Evolutionary conservation across 2,888 invertebrate species (phyloP), one percentile per base, ranked within the genome.

Genomic region (Drosophila kuntzei): DNA sequence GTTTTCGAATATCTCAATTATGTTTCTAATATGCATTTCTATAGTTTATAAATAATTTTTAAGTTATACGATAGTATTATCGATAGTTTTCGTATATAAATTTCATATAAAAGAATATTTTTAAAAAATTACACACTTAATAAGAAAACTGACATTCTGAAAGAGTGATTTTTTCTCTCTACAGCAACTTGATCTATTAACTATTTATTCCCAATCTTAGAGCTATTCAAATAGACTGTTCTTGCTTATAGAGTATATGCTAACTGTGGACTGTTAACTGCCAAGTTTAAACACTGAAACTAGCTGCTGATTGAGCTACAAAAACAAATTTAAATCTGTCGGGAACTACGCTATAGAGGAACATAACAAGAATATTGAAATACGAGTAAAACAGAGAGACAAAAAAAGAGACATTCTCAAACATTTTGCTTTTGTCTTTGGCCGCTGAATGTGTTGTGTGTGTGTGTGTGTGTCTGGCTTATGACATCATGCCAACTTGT

Each of bases 401-500:
- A 34, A 6, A 37, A 14, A 37, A 14, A 51, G 9, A 36, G 11
- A 25, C 16, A 54, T 44, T 59, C 55, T 34, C 44, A 71, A 71
- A 32, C 58, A 71, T 51, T 46, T 47, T 51, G 78, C 69, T 39
- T 68, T 63, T 57, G 63, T 58, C 67, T 66, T 32, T 20, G 18
- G 5, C 47, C 14, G 43, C 18, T 11, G 44, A 50, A 50, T 51
- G 51, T 37, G 37, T 3, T 43, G 39, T 51, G 49, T 36, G 14
- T 60, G 53, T 39, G 32, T 65, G 50, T 54, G 16, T 46, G 29
- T 29, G 58, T 36, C 34, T 71, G 78, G 71, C 77, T 78, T 87
- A 83, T 83, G 83, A 83, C 83, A 83, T 83, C 83, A 83, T 82
- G 80, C 70, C 75, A 66, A 68, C 70, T 81, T 72, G 55, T 67